Percentiles rank a stretch among this genome's conserved stretches.
These are phyloP conservation scores for Labrus mixtus DNA, from an alignment of 2,113 vertebrate genomes.

Conservation along the genomic window DNA sequence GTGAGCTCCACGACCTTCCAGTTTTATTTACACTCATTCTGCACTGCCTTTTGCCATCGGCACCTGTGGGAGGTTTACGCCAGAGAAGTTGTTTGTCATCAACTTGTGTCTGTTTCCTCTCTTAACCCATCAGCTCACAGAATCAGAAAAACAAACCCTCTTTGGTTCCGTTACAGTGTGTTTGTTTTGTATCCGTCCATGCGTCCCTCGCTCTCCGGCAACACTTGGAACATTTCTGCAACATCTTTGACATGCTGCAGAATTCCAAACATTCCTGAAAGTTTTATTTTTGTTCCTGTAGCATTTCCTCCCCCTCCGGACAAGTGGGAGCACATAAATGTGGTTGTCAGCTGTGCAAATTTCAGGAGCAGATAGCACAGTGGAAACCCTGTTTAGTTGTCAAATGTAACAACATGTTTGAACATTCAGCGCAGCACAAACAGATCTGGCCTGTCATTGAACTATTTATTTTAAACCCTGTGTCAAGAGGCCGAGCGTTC, in stretches of 20 bases:
- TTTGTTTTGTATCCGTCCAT: conserved; percentile 32
- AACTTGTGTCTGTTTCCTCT: not conserved
- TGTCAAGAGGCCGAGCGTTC: not conserved
- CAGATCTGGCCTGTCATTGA: conserved; percentile 3
- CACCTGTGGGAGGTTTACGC: not conserved
- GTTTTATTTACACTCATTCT: conserved; percentile 13
- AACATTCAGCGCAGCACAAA: not conserved
- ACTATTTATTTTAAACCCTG: conserved; percentile 2
- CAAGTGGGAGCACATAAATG: conserved; percentile 41
- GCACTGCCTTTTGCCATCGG: not conserved
- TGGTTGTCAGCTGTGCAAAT: conserved; percentile 50
- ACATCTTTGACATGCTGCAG: conserved; percentile 39
- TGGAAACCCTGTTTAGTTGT: conserved; percentile 2
- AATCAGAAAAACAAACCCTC: not conserved
- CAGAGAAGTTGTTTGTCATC: not conserved
- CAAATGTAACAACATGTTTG: conserved; percentile 44
- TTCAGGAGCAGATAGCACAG: conserved; percentile 4
- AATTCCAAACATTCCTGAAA: conserved; percentile 78
- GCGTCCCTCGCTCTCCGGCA: conserved; percentile 13
- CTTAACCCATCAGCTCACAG: not conserved
- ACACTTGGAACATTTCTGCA: conserved; percentile 37
- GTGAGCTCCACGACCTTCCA: conserved; percentile 35
- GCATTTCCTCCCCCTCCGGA: conserved; percentile 43
- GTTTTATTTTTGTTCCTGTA: not conserved
- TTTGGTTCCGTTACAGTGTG: not conserved